phyloP scores from a whole-genome alignment of 2,113 vertebrate species.

The Microtus montanus region DNA sequence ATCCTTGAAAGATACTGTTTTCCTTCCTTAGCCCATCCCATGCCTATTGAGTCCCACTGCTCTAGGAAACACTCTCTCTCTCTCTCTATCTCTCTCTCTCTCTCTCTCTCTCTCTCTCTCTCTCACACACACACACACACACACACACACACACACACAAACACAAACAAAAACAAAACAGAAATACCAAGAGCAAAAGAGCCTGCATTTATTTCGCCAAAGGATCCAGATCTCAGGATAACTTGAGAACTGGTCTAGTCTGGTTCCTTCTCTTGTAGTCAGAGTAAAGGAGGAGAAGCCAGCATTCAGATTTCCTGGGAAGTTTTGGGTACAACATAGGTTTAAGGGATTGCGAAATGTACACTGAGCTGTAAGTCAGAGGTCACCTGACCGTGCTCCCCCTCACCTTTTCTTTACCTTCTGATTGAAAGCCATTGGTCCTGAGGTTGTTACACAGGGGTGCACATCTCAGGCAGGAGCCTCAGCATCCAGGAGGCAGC shows the following conservation, averaged over 20 bases:
- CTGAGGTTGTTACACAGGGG: not conserved
- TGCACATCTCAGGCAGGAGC: not conserved
- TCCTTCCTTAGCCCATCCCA: not conserved
- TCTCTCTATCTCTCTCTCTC: too few relatives aligned
- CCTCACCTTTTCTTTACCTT: not conserved
- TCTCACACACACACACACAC: too few relatives aligned
- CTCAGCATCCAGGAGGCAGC: not conserved
- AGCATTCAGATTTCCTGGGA: not conserved
- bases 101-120: too few relatives aligned
- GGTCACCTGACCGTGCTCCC: not conserved
- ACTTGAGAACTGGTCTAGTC: not conserved
- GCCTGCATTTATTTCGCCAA: not conserved
- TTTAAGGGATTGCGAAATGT: not conserved
- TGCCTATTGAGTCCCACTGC: not conserved
- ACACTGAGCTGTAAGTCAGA: slow-evolving; percentile 1
- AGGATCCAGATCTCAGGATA: not conserved
- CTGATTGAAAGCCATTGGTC: not conserved
- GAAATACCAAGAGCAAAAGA: not conserved
- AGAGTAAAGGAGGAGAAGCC: not conserved
- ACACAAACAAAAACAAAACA: not conserved
- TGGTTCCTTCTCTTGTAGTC: not conserved
- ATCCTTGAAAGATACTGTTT: not conserved
- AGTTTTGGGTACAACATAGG: not conserved
- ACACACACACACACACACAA: too few relatives aligned
- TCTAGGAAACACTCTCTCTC: not conserved